Base-by-base conservation (phyloP, 2,797 vertebrate genomes). In the Podarcis siculus region DNA sequence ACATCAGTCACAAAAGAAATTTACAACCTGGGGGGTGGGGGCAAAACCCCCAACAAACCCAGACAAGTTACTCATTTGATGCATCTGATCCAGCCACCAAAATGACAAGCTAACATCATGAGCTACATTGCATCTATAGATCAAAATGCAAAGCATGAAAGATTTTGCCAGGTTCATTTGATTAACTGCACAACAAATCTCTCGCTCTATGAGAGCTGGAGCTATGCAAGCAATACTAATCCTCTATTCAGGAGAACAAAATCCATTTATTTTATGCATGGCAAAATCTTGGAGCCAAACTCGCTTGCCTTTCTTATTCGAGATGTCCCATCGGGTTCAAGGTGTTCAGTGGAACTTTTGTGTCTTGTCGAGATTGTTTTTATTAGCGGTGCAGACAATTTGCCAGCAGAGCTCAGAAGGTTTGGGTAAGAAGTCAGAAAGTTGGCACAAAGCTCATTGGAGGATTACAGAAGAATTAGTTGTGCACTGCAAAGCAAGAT, bases 91-190 rank as follows among this genome's bases (percentile, higher is more conserved):
- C 17, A 1, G 86, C 67, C 49, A 69, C 4, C 77, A 10, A 1
- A 35, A 2, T 1, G 79, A 91, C 90, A 92, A 58, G 21, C 79
- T 0, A 0, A 39, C 42, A 78, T 2, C 4, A 17, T 39, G 89
- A 87, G 91, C 90, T 66, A 79, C 83, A 49, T 90, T 81, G 71
- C 32, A 6, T 91, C 49, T 89, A 78, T 77, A 39, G 73, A 82
- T 45, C 83, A 27, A 35, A 39, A 67, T 84, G 93, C 92, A 90
- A 21, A 86, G 1, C 79, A 0, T 0, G 89, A 87, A 69, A 1
- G 1, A 64, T 9, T 21, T 61, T 82, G 37, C 75, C 0, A 0
- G 39, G 3, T 6, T 49, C 0, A 1, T 15, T 6, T 84, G 88
- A 71, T 90, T 87, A 93, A 32, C 5, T 3, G 79, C 64, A 77